Percentiles rank a stretch among this genome's conserved stretches.
These are phyloP conservation scores for Tympanuchus pallidicinctus DNA, from an alignment of 2,113 vertebrate species.

Conservation along the genomic window DNA sequence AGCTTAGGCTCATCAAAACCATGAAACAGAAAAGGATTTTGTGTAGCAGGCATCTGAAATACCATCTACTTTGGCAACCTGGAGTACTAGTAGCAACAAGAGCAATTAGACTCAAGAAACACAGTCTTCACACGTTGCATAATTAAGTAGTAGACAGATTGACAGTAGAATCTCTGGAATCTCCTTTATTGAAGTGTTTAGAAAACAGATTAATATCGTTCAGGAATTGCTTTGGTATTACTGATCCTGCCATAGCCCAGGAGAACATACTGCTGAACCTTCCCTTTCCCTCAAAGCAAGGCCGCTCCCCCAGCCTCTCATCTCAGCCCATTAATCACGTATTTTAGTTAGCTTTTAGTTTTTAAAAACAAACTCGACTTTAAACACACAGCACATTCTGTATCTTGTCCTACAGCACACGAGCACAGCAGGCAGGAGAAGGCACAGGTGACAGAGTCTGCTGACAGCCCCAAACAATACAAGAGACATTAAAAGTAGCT, in stretches of 20 bases:
- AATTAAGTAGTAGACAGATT: constrained; percentile 52
- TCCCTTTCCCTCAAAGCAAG: not conserved
- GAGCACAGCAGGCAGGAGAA: no score
- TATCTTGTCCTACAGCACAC: no score
- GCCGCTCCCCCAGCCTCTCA: not conserved
- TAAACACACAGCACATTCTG: no score
- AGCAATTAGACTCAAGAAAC: constrained; percentile 50
- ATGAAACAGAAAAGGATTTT: constrained; percentile 29
- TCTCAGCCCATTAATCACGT: not conserved
- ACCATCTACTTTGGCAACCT: constrained; percentile 34
- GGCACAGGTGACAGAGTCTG: accelerated
- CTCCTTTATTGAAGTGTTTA: constrained; percentile 22
- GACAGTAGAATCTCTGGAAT: constrained; percentile 45
- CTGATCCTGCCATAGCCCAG: constrained; percentile 5
- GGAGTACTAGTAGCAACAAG: constrained; percentile 31
- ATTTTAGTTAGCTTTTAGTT: not conserved
- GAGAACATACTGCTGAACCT: not conserved
- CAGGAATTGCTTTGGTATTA: not conserved
- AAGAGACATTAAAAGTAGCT: accelerated
- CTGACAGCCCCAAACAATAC: accelerated
- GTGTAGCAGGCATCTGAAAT: constrained; percentile 51
- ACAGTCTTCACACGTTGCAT: not conserved
- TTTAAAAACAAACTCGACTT: not conserved
- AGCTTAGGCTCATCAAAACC: constrained; percentile 16
- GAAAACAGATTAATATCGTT: constrained; percentile 30